Percentiles rank a stretch among this genome's conserved stretches.
Conservation (phyloP, 2,888 invertebrate species). For the Urechis unicinctus region DNA sequence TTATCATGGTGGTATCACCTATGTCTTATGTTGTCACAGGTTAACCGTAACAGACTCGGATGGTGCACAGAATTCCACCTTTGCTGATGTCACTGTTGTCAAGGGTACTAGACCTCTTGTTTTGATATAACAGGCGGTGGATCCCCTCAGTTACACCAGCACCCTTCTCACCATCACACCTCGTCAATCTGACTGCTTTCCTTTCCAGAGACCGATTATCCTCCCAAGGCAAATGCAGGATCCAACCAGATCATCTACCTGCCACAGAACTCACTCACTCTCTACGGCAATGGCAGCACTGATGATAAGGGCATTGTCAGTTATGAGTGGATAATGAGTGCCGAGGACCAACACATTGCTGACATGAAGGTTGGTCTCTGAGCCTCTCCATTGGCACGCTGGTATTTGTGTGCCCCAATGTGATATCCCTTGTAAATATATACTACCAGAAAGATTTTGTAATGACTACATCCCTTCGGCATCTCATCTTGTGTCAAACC, state of each 20-base stretch:
- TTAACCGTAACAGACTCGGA: slow-evolving; percentile 88
- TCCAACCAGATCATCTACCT: slow-evolving; percentile 81
- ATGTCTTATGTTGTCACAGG: too few relatives aligned
- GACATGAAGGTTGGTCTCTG: slow-evolving; percentile 73
- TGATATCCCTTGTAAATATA: not conserved
- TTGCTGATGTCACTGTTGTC: slow-evolving; percentile 80
- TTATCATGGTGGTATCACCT: too few relatives aligned
- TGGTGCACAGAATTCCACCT: slow-evolving; percentile 75
- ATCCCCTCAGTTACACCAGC: too few relatives aligned
- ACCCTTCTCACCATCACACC: too few relatives aligned
- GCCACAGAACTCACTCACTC: slow-evolving; percentile 74
- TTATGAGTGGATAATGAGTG: slow-evolving; percentile 89
- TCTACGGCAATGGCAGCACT: slow-evolving; percentile 84
- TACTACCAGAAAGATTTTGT: too few relatives aligned
- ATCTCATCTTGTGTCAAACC: too few relatives aligned
- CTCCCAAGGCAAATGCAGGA: slow-evolving; percentile 92
- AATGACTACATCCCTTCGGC: too few relatives aligned
- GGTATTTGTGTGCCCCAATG: not conserved
- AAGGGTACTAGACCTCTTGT: slow-evolving; percentile 54
- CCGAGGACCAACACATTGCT: slow-evolving; percentile 78
- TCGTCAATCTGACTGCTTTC: too few relatives aligned
- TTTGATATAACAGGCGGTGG: not conserved
- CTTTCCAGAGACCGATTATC: slow-evolving; percentile 73
- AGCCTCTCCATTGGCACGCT: not conserved
- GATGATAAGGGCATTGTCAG: slow-evolving; percentile 88